Conservation (phyloP, 1,140 invertebrate species). For the Mamestra configurata region DNA sequence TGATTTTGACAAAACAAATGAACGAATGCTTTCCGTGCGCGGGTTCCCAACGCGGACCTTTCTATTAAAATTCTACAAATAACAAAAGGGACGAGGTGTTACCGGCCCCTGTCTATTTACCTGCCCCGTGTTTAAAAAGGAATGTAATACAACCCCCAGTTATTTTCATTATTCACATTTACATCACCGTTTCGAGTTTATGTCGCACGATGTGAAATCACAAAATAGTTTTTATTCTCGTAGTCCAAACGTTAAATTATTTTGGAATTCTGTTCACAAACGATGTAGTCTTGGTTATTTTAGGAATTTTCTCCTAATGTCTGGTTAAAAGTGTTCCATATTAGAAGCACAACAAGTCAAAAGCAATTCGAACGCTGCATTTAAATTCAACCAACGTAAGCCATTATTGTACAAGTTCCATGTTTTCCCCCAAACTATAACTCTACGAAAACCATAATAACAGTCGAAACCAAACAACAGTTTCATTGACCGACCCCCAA, state of each 20-base stretch:
- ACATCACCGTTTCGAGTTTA: constrained; percentile 41
- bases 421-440: constrained; percentile 36
- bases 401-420: background rate
- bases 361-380: background rate
- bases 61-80: constrained; percentile 86
- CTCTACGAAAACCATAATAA: constrained; percentile 18
- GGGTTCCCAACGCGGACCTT: constrained; percentile 59
- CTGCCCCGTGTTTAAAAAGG: constrained; percentile 78
- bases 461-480: constrained; percentile 31
- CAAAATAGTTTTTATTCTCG: constrained; percentile 23
- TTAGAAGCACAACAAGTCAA: background rate
- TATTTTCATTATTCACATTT: constrained; percentile 80
- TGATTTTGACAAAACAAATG: constrained; percentile 51
- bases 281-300: background rate
- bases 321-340: background rate
- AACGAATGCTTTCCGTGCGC: constrained; percentile 36
- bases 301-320: background rate
- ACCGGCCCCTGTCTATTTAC: constrained; percentile 79
- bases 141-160: constrained; percentile 84
- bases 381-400: constrained; percentile 1
- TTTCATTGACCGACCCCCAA: constrained; percentile 53
- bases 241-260: constrained; percentile 17
- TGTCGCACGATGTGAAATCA: constrained; percentile 13
- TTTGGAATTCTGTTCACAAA: background rate
- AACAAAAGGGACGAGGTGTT: constrained; percentile 79